These are phyloP conservation scores for Zootoca vivipara DNA, from an alignment of 2,113 vertebrate genomes.

Conservation along the genomic window DNA sequence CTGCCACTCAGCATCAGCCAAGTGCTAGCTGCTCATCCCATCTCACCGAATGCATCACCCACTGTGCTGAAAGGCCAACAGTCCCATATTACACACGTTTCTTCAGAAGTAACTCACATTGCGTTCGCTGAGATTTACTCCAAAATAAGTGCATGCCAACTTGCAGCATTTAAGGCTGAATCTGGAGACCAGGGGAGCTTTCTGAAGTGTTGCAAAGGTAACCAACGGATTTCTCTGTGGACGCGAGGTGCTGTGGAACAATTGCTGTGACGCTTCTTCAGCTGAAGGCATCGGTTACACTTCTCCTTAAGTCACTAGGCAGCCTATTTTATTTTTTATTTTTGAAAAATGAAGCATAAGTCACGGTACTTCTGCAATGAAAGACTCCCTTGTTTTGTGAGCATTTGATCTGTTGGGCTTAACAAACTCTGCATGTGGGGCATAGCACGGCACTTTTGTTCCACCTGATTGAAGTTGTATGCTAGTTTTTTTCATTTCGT, in stretches of 20 bases:
- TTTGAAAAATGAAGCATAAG: constrained; percentile 45
- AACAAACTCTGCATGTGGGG: constrained; percentile 52
- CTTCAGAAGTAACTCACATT: not conserved
- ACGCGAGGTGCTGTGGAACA: not conserved
- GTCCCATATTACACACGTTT: not conserved
- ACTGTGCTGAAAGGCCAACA: not conserved
- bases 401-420: constrained; percentile 47
- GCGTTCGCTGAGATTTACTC: not conserved
- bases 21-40: not conserved
- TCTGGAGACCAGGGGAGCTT: not conserved
- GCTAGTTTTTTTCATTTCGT: constrained; percentile 47
- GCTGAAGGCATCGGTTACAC: constrained; percentile 51
- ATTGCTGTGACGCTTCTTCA: not conserved
- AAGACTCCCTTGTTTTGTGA: constrained; percentile 30
- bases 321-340: constrained; percentile 28
- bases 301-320: constrained; percentile 61
- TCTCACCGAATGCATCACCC: not conserved
- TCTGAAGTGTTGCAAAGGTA: not conserved
- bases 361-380: constrained; percentile 56
- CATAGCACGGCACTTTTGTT: constrained; percentile 38
- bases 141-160: too few species aligned
- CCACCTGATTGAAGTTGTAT: constrained; percentile 52
- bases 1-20: not conserved
- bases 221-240: not conserved
- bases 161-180: not conserved